Conservation (phyloP, 2,797 vertebrate genomes). For the Perodicticus potto region DNA sequence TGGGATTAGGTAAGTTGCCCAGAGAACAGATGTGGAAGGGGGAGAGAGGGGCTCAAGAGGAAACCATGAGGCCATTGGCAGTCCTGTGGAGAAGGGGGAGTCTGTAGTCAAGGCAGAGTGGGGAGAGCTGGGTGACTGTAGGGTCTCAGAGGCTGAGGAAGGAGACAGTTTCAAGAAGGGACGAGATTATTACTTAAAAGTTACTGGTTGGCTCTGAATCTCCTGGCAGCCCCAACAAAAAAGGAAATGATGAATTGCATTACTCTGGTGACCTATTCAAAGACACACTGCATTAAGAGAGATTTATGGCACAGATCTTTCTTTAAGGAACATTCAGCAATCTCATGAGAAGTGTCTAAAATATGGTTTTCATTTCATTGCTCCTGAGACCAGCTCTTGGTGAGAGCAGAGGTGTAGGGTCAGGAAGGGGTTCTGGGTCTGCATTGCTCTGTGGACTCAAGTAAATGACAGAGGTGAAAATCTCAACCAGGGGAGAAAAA, state of each 20-base stretch:
- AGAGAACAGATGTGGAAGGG: background rate
- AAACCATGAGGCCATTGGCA: background rate
- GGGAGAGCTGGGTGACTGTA: accelerated
- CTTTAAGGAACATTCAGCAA: too few species aligned
- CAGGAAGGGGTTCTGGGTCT: too few species aligned
- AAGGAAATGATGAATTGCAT: background rate
- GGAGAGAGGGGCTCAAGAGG: background rate
- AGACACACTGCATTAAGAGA: background rate
- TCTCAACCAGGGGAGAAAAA: background rate
- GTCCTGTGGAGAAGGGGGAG: background rate
- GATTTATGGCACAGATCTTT: background rate
- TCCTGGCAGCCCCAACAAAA: background rate
- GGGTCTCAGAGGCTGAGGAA: background rate
- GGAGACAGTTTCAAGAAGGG: background rate
- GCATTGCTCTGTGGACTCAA: background rate
- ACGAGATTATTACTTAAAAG: accelerated
- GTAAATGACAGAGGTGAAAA: background rate
- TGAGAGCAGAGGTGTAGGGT: background rate
- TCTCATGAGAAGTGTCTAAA: background rate
- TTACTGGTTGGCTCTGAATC: background rate
- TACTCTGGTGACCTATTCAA: background rate
- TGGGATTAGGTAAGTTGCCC: background rate
- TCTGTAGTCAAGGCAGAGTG: background rate
- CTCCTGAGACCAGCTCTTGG: background rate
- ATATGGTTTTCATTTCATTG: background rate